phyloP scores from a whole-genome alignment of 2,797 vertebrate species.

The Pseudochaenichthys georgianus region DNA sequence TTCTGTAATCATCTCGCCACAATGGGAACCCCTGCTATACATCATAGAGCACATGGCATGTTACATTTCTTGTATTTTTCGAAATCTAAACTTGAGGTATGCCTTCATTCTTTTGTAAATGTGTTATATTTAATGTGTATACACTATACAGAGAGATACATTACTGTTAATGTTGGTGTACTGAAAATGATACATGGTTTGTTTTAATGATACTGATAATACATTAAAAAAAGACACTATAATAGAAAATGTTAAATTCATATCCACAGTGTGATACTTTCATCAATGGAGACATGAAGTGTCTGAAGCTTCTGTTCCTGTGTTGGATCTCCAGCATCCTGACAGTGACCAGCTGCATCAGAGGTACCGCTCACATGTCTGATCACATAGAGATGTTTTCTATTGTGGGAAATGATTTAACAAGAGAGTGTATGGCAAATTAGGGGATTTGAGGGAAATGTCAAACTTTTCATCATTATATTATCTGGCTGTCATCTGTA shows the following conservation, averaged over 20 bases:
- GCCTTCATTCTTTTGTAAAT: not conserved
- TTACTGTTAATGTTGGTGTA: not conserved
- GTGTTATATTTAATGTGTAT: not conserved
- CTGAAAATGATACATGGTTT: not conserved
- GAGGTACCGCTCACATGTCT: conserved; percentile 31
- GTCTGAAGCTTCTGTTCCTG: conserved; percentile 39
- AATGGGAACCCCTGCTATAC: not conserved
- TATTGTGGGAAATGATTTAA: not conserved
- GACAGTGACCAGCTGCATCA: not conserved
- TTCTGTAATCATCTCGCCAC: no score
- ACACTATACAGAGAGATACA: not conserved
- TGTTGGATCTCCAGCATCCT: conserved; percentile 43
- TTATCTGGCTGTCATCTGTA: not conserved
- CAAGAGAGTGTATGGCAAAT: not conserved
- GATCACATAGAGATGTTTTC: not conserved
- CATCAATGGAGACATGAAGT: conserved; percentile 45
- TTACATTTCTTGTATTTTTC: not conserved
- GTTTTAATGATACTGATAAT: not conserved
- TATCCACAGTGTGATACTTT: conserved; percentile 11
- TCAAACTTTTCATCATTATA: not conserved
- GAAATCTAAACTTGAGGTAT: not conserved
- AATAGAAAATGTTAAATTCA: not conserved
- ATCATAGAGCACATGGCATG: not conserved
- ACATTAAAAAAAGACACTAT: not conserved
- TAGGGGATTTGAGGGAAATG: conserved; percentile 13